A percentile compares a stretch with the other conserved stretches of the same genome.
Conservation (phyloP, 1,140 invertebrate species). For the Globodera ellingtonae region DNA sequence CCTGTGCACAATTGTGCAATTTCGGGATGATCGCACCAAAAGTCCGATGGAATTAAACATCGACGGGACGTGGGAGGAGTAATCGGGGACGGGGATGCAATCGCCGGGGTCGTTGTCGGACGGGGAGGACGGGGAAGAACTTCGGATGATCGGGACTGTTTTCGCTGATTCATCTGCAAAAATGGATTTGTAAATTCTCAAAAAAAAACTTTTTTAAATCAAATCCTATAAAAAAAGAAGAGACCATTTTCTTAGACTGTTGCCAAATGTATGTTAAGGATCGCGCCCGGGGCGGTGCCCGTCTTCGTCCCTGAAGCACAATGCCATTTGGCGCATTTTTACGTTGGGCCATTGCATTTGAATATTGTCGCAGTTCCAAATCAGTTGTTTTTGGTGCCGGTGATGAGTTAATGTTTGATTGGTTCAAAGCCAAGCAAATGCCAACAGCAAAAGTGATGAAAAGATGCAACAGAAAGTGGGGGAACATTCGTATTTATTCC, state of each 20-base stretch:
- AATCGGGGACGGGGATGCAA: not conserved
- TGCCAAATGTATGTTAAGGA: not conserved
- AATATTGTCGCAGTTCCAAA: no score
- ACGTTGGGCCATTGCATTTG: no score
- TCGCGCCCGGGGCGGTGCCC: no score
- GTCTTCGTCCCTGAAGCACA: not conserved
- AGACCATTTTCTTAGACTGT: not conserved
- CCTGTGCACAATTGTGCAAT: slow-evolving; percentile 36
- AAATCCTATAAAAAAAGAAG: not conserved
- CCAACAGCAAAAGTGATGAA: not conserved
- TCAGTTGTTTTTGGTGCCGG: no score
- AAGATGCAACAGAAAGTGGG: not conserved
- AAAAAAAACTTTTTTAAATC: not conserved
- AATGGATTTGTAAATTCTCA: not conserved
- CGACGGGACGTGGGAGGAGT: no score
- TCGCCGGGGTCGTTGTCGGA: not conserved
- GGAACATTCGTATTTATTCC: not conserved
- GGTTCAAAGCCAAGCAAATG: not conserved
- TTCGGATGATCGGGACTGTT: not conserved
- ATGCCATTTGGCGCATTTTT: no score
- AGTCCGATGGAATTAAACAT: slow-evolving; percentile 36
- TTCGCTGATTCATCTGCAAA: not conserved
- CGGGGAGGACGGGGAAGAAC: not conserved
- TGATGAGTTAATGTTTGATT: no score
- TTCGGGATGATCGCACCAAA: slow-evolving; percentile 41